phyloP scores from a whole-genome alignment of 2,797 vertebrate genomes.

The Peromyscus attwateri region DNA sequence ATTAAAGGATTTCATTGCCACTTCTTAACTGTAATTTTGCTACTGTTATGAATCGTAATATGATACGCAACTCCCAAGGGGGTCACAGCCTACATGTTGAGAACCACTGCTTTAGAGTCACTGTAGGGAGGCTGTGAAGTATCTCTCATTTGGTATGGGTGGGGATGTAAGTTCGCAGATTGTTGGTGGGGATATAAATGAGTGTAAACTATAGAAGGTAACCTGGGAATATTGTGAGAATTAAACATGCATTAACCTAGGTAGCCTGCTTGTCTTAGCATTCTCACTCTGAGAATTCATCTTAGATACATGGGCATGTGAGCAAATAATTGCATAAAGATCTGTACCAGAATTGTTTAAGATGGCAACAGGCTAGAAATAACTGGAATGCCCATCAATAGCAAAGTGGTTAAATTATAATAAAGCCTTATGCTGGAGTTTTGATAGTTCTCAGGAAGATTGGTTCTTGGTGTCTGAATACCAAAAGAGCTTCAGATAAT shows the following conservation, averaged over 20 bases:
- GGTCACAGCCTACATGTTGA: background rate
- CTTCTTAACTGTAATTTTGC: background rate
- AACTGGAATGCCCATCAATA: constrained; percentile 19
- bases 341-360: constrained; percentile 52
- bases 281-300: constrained; percentile 39
- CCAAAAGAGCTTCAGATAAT: constrained; percentile 20
- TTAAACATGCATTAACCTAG: constrained; percentile 26
- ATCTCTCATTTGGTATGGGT: background rate
- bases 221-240: constrained; percentile 31
- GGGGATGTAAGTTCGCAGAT: background rate
- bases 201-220: background rate
- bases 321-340: background rate
- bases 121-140: background rate
- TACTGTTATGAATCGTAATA: background rate
- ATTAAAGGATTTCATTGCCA: background rate
- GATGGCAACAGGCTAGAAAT: constrained; percentile 59
- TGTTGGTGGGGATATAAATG: constrained; percentile 14
- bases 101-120: background rate
- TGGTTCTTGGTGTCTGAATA: background rate
- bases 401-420: constrained; percentile 40
- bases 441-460: constrained; percentile 47
- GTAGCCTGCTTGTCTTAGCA: background rate
- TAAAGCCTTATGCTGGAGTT: constrained; percentile 34
- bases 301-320: constrained; percentile 27
- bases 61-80: background rate